phyloP scores from a whole-genome alignment of 2,888 invertebrate genomes.

The Eudemis profundana region DNA sequence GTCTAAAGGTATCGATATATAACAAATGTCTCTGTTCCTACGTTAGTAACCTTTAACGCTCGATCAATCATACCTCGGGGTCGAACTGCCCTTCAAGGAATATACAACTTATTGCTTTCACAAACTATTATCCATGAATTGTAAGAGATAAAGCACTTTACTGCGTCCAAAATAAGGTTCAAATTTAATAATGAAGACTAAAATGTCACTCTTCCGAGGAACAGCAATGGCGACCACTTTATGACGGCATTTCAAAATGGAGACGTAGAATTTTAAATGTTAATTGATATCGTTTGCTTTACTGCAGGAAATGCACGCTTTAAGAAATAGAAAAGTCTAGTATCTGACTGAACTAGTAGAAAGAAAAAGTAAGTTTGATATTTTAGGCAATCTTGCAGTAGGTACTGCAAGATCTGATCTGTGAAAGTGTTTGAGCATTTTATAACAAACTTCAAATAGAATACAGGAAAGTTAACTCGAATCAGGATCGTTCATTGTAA shows the following conservation, averaged over 20 bases:
- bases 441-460: too few relatives aligned
- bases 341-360: too few relatives aligned
- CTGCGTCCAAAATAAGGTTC: neutral
- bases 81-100: neutral
- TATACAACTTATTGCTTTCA: neutral
- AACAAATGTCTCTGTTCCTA: constrained; percentile 28
- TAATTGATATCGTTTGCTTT: neutral
- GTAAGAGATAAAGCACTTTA: neutral
- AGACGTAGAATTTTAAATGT: neutral
- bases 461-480: too few relatives aligned
- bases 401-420: too few relatives aligned
- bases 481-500: too few relatives aligned
- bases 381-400: too few relatives aligned
- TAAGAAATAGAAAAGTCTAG: too few relatives aligned
- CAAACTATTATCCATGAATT: neutral
- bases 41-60: constrained; percentile 47
- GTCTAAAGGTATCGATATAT: neutral
- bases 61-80: constrained; percentile 50
- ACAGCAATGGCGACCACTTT: neutral
- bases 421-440: too few relatives aligned
- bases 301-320: neutral
- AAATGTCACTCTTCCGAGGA: too few relatives aligned
- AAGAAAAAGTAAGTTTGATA: too few relatives aligned
- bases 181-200: neutral
- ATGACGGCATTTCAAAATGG: constrained; percentile 10